phyloP scores from a whole-genome alignment of 64 coral and sea anemone species.

The Stichodactyla mertensii region DNA sequence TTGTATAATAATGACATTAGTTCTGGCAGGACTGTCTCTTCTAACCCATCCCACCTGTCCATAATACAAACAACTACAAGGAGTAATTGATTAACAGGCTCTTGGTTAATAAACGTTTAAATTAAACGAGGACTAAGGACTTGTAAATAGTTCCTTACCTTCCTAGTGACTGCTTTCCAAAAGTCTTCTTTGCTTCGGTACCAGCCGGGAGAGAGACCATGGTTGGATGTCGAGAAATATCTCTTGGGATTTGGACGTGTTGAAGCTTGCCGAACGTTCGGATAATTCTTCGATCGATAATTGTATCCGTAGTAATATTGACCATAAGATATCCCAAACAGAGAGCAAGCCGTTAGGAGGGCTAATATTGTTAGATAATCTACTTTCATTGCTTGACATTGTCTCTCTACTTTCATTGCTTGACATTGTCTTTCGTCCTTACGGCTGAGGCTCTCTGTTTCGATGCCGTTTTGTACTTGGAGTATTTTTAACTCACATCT shows the following conservation, averaged over 20 bases:
- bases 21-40: neutral
- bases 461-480: neutral
- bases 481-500: constrained; percentile 21
- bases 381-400: constrained; percentile 15
- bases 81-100: neutral
- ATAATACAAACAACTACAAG: neutral
- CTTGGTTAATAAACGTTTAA: neutral
- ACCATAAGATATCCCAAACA: neutral
- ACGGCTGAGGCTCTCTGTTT: neutral
- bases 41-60: neutral
- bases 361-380: neutral
- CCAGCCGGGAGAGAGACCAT: neutral
- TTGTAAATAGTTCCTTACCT: neutral
- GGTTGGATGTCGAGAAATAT: neutral
- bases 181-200: neutral
- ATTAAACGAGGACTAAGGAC: neutral
- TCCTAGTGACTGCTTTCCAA: neutral
- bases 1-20: no score
- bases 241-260: neutral
- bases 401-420: constrained; percentile 11
- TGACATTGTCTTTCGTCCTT: neutral
- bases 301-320: constrained; percentile 5
- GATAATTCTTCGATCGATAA: neutral
- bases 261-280: neutral
- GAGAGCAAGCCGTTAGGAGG: neutral